Base-by-base conservation (phyloP, 2,113 vertebrate species). In the Pardalotus punctatus region DNA sequence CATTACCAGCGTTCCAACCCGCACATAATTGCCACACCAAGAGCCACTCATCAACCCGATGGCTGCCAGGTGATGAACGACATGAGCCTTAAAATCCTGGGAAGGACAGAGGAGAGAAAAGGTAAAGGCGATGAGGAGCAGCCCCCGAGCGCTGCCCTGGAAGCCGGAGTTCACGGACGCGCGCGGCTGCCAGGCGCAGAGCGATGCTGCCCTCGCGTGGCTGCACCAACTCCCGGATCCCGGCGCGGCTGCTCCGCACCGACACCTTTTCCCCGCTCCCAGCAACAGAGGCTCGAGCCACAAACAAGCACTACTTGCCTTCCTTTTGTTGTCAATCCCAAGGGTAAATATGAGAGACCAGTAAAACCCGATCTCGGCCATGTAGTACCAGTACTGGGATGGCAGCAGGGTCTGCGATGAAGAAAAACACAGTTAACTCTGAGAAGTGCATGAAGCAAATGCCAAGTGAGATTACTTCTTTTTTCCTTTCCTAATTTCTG, bases 321-420 rank as follows among this genome's bases (percentile, higher is more conserved):
- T 99, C 74, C 99, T 98, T 94, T 98, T 99, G 79, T 97, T 98
- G 96, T 99, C 99, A n/a, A 98, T 98, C 13, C 99, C 97, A 5
- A 99, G 97, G 4, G 99, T 99, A 86, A 99, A 98, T 54, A 99
- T 54, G 16, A 99, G 98, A 35, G 99, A 99, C 94, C 97, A 98
- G 73, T 99, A 99, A 95, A 99, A 99, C 61, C 99, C 98, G 94
- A 99, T 98, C 96, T 99, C 99, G 81, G 98, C 51, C 88, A 99
- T 97, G 94, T 99, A 99, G 96, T 99, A 99, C 99, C 99, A 99
- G 89, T 99, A 99, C 73, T 99, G 99, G 23, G 99, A 99, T 1
- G 98, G 97, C 92, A 99, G 97, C 98, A 99, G 53, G 23, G 98
- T 97, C 99, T 99, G 96, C 12, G 93, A 82, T 43, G 24, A 78